Base-by-base conservation (phyloP, 2,888 invertebrate species). In the Lasiommata megera region DNA sequence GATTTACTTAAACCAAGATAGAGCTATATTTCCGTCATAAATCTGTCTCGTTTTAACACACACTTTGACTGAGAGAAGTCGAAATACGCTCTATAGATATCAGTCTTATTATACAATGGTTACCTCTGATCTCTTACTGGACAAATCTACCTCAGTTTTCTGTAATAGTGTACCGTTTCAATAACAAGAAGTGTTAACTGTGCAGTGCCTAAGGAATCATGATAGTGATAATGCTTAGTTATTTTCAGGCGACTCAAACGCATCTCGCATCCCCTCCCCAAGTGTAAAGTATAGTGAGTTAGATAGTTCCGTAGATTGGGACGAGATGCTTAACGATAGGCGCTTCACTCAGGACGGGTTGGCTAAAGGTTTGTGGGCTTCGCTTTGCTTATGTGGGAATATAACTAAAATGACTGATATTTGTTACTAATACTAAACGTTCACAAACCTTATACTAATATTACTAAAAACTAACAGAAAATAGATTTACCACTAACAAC, bases 281-380 rank as follows among this genome's bases (percentile, higher is more conserved):
- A 88, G 84, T 76, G 69, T 77, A 67, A 74, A 77, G 62, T 89
- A 89, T 79, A 88, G 74, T 82, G 88, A 89, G 71, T 86, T 89
- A 89, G 89, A 89, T 87, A 86, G 82, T 67, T 89, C 89, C 60
- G 85, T 89, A 86, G 87, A 89, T 83, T 89, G 89, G 89, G 79
- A 75, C 64, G 86, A 88, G 56, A 77, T 89, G 44, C 76, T 88
- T 71, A 81, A 75, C 56, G 81, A 84, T 74, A 85, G 82, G 74
- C 73, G 63, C 67, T 68, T 72, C 69, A 77, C 75, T 70, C 77
- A 76, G 66, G 75, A 82, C 66, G 67, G 82, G 79, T 80, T 87
- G 68, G 81, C 76, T 82, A 81, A 83, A 89, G 89, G 88, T 89
- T 88, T 72, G 89, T 89, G 86, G 88, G 88, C 70, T 72, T 71